These are phyloP conservation scores for Lepidurus apus DNA, from an alignment of 1,140 invertebrate genomes.

Conservation along the genomic window DNA sequence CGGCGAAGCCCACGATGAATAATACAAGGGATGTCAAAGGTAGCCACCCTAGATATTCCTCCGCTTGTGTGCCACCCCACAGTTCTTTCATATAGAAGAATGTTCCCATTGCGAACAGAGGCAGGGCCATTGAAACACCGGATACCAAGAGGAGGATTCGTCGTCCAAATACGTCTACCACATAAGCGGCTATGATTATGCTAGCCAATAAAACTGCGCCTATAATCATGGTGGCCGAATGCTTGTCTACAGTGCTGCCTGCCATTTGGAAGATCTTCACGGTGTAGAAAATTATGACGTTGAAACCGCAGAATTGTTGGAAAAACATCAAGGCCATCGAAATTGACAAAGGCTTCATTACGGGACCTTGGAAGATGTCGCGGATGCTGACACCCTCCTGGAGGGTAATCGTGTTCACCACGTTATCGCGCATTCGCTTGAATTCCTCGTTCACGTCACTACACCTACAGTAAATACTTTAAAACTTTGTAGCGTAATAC, in stretches of 20 bases:
- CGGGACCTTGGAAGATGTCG: conserved; percentile 28
- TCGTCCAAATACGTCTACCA: conserved; percentile 55
- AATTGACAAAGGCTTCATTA: conserved; percentile 29
- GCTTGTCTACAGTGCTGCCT: conserved; percentile 36
- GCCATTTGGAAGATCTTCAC: conserved; percentile 50
- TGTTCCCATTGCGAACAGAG: conserved; percentile 53
- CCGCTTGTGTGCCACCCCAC: conserved; percentile 32
- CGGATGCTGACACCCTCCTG: background rate
- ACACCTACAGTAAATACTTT: conserved; percentile 3
- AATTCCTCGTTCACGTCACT: conserved; percentile 31
- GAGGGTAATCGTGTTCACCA: background rate
- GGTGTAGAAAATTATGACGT: conserved; percentile 64
- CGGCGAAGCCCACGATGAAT: conserved; percentile 50
- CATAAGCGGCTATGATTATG: conserved; percentile 59
- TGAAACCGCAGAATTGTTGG: conserved; percentile 63
- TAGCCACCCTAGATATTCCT: conserved; percentile 43
- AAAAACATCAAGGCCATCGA: conserved; percentile 51
- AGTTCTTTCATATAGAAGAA: conserved; percentile 30
- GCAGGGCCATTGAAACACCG: conserved; percentile 48
- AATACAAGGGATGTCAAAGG: conserved; percentile 48
- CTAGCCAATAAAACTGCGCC: conserved; percentile 69
- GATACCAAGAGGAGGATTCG: conserved; percentile 52
- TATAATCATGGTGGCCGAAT: conserved; percentile 55
- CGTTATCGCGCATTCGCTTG: conserved; percentile 26
- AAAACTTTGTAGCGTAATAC: background rate